Conservation (phyloP, 2,113 vertebrate genomes). For the Quiscalus mexicanus region DNA sequence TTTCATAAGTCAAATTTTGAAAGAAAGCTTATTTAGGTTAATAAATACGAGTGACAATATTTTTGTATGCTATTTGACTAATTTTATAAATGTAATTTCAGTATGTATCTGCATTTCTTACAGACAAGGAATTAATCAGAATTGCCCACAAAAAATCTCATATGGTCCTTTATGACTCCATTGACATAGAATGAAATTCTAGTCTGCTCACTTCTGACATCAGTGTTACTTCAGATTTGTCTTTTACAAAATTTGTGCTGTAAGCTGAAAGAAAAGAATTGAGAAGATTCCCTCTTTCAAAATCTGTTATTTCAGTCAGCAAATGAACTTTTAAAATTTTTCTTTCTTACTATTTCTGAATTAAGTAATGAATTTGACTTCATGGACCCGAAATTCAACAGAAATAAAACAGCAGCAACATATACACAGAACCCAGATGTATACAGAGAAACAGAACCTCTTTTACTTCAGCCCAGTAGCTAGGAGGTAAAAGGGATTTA, state of each 20-base stretch:
- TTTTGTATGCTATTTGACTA: neutral
- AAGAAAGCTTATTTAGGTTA: neutral
- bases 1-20: neutral
- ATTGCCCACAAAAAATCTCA: neutral
- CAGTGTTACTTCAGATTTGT: neutral
- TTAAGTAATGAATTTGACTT: neutral
- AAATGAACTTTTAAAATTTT: neutral
- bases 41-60: neutral
- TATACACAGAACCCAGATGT: neutral
- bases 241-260: neutral
- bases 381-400: neutral
- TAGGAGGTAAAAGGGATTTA: neutral
- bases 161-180: neutral
- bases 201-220: neutral
- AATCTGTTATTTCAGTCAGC: neutral
- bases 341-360: neutral
- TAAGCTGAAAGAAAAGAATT: neutral
- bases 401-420: neutral
- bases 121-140: neutral
- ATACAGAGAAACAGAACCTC: neutral
- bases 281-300: neutral
- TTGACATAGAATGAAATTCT: neutral
- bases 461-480: neutral
- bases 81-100: neutral
- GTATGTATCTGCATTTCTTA: neutral